Evolutionary conservation across 2,888 invertebrate species (phyloP), one percentile per base, ranked within the genome.

Genomic region (Ferdinandea cuprea): DNA sequence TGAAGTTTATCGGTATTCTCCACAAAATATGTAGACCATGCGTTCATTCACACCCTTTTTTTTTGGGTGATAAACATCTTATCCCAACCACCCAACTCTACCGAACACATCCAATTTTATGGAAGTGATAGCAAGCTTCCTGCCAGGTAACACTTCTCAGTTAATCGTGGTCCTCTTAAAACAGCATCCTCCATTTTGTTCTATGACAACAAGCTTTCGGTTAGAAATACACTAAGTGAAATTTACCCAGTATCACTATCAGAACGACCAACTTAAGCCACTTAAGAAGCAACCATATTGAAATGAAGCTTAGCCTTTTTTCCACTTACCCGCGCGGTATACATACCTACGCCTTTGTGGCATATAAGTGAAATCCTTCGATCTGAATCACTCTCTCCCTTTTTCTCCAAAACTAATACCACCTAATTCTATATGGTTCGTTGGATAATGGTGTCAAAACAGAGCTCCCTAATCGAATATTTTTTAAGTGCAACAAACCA

Each of bases 401-500:
- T 30, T 21, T 30, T 30, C 21, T 65, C n/a, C 17, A 52, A 56
- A n/a, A n/a, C n/a, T n/a, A n/a, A n/a, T n/a, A n/a, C n/a, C n/a
- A n/a, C n/a, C 15, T 37, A 66, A 52, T 66, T 19, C 25, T 30
- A 32, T 15, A 44, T 17, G 21, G 44, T 19, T 44, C 19, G 19
- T 54, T 50, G 28, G 52, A 80, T 74, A 69, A 69, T 80, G 63
- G 74, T 63, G 54, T 56, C 48, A 72, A 68, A 68, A 28, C 21
- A 52, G 66, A 73, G 65, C 52, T 46, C 44, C 50, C 68, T 80
- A 80, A 80, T 74, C 80, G 80, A 80, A 80, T 80, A 63, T 58
- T 69, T 69, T 42, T 42, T 46, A 52, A 80, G 74, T 80, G 69
- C 80, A 80, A 80, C 74, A 80, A 74, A 74, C 74, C 74, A 69